phyloP scores from a whole-genome alignment of 2,888 invertebrate genomes.

The Liopterus haemorrhoidalis region DNA sequence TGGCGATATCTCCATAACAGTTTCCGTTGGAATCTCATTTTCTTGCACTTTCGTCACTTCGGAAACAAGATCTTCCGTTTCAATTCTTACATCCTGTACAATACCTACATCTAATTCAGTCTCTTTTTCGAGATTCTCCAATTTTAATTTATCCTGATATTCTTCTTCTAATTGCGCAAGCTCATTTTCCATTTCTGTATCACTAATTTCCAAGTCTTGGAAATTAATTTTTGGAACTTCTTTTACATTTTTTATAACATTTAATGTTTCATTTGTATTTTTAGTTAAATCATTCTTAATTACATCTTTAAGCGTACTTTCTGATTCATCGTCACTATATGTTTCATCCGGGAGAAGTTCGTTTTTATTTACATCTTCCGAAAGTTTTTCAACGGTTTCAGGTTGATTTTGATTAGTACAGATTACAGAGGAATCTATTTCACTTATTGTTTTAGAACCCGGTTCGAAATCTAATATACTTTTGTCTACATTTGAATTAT shows the following conservation, averaged over 20 bases:
- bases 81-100: slow-evolving; percentile 1
- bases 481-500: too few relatives aligned
- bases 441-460: too few relatives aligned
- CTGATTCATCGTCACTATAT: slow-evolving; percentile 13
- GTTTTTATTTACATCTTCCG: too few relatives aligned
- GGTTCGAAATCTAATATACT: too few relatives aligned
- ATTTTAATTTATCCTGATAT: slow-evolving; percentile 27
- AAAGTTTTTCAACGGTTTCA: too few relatives aligned
- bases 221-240: slow-evolving; percentile 35
- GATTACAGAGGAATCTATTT: too few relatives aligned
- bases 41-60: slow-evolving; percentile 7
- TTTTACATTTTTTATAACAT: slow-evolving; percentile 13
- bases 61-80: slow-evolving; percentile 1
- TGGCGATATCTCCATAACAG: slow-evolving; percentile 29
- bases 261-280: slow-evolving; percentile 6
- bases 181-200: slow-evolving; percentile 41
- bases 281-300: too few relatives aligned
- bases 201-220: slow-evolving; percentile 40
- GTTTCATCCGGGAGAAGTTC: slow-evolving; percentile 8
- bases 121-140: slow-evolving; percentile 9
- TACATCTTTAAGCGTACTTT: too few relatives aligned
- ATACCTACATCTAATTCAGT: slow-evolving; percentile 8
- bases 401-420: too few relatives aligned
- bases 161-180: slow-evolving; percentile 42
- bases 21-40: slow-evolving; percentile 26